Evolutionary conservation across 37 sponge, comb jelly and placozoan genomes (phyloP), one percentile per base, ranked within the genome.

Genomic region (Cliona cf. orientalis): DNA sequence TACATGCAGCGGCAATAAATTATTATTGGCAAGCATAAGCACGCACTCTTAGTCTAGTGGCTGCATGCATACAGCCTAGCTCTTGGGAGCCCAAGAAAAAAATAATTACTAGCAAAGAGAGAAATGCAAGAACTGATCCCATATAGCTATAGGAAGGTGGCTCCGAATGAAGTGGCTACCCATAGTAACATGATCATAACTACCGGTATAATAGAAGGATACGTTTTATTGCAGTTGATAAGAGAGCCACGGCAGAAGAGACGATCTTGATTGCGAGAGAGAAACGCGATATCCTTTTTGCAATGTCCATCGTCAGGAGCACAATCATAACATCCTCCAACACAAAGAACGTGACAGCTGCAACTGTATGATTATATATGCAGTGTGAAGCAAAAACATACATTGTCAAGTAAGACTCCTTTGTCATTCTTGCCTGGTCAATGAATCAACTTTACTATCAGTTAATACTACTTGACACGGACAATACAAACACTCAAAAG

Each of bases 321-420:
- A 81, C 58, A 70, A 77, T 70, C 76, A 81, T 69, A 0, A 68
- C 32, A 33, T 69, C 74, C 46, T 85, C 65, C 36, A 78, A 36
- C 19, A 72, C 67, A 62, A 91, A 91, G 67, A 81, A 70, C 9
- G 77, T 44, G 42, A 72, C 74, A 2, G 91, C 91, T 64, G 32
- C 70, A 36, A 66, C 91, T 90, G 86, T 12, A 76, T 0, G 21
- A 67, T 38, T 25, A 17, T 12, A 57, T 3, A 29, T 68, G 6
- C 6, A 39, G 69, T n/a, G 14, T 68, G 9, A 34, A n/a, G 19
- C 19, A 53, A 53, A 12, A 53, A 12, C 56, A 53, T 21, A 21
- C 17, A 53, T 53, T 19, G 19, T 21, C 19, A 53, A 53, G 12
- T 53, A 53, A 21, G 56, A 19, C 56, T 53, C 56, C 19, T 53